phyloP scores from a whole-genome alignment of 1,140 invertebrate species.

The Aphelenchoides besseyi region DNA sequence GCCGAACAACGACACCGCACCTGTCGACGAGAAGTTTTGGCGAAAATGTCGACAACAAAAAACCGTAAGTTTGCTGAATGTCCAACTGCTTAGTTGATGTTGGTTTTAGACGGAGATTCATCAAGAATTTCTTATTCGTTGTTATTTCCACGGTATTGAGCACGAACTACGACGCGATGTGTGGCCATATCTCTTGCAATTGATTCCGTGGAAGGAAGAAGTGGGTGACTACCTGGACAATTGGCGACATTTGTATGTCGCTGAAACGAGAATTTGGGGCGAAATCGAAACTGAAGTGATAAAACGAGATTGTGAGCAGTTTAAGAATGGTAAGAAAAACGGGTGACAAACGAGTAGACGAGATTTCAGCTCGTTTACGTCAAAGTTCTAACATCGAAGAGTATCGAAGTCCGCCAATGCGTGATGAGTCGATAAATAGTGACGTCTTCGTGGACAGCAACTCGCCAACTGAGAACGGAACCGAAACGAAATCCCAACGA shows the following conservation, averaged over 20 bases:
- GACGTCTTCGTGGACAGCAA: slow-evolving; percentile 56
- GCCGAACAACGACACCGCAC: slow-evolving; percentile 34
- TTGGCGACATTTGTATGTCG: slow-evolving; percentile 71
- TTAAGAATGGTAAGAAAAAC: slow-evolving; percentile 21
- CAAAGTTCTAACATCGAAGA: slow-evolving; percentile 38
- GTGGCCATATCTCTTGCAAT: slow-evolving; percentile 57
- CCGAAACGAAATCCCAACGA: slow-evolving; percentile 7
- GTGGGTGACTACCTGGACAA: slow-evolving; percentile 71
- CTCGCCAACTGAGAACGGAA: slow-evolving; percentile 14
- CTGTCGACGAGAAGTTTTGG: slow-evolving; percentile 57
- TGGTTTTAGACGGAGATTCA: slow-evolving; percentile 45
- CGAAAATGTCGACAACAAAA: slow-evolving; percentile 20
- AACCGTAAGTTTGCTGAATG: slow-evolving; percentile 6
- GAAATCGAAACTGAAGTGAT: slow-evolving; percentile 85
- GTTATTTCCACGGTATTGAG: slow-evolving; percentile 81
- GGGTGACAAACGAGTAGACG: background rate
- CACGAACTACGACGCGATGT: slow-evolving; percentile 75
- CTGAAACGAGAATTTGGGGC: slow-evolving; percentile 81
- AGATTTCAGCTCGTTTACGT: slow-evolving; percentile 38
- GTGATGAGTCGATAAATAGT: slow-evolving; percentile 48
- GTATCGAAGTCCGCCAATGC: slow-evolving; percentile 33
- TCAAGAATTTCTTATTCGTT: slow-evolving; percentile 74
- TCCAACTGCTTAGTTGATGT: background rate
- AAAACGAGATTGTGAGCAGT: slow-evolving; percentile 73
- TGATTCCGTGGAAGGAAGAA: slow-evolving; percentile 76